Conservation (phyloP, 2,797 vertebrate genomes). For the Mus spretus region DNA sequence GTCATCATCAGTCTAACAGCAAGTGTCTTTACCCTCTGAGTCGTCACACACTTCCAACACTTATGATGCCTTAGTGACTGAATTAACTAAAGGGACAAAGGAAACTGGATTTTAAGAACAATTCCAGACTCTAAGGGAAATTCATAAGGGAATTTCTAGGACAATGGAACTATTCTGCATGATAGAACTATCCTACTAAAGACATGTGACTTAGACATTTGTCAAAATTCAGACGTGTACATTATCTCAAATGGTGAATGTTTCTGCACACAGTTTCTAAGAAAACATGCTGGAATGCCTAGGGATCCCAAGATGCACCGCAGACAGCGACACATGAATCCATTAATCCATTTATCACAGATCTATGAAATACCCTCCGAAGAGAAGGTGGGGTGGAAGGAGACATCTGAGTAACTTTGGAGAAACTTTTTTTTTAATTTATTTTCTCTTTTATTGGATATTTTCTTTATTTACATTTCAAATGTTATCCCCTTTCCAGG, state of each 20-base stretch:
- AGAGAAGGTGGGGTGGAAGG: not conserved
- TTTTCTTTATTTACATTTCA: no score
- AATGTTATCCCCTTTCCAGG: no score
- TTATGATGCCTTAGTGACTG: not conserved
- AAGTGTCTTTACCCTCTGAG: not conserved
- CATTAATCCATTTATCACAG: constrained; percentile 16
- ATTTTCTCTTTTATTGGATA: no score
- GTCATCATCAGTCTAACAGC: not conserved
- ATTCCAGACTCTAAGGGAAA: not conserved
- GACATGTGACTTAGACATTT: not conserved
- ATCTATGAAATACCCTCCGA: not conserved
- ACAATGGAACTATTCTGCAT: not conserved
- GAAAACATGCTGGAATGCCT: not conserved
- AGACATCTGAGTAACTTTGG: constrained; percentile 3
- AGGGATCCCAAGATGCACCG: not conserved
- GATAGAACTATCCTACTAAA: not conserved
- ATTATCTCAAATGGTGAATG: not conserved
- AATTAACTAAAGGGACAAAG: not conserved
- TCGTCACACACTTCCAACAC: not conserved
- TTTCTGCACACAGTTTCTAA: not conserved
- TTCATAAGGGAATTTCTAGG: not conserved
- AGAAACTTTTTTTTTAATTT: not conserved
- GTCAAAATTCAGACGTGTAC: constrained; percentile 22
- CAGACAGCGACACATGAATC: not conserved
- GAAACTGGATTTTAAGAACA: constrained; percentile 17